A percentile compares a stretch with the other conserved stretches of the same genome.
Conservation (phyloP, 2,888 invertebrate genomes). For the Plebejus anna region DNA sequence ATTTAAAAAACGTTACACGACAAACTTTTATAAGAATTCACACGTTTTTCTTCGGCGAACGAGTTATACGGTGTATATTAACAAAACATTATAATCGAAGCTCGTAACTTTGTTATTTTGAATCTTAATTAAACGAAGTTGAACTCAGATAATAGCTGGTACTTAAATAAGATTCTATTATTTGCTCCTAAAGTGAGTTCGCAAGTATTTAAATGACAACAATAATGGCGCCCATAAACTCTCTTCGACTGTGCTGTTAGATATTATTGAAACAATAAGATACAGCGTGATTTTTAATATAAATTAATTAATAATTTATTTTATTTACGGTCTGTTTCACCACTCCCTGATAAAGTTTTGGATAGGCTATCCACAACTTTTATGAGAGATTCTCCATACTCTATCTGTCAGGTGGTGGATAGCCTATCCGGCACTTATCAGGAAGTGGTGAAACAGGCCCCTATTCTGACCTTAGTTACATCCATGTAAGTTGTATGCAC, state of each 20-base stretch:
- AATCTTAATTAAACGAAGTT: constrained; percentile 13
- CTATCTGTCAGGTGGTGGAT: too few relatives aligned
- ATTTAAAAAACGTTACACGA: too few relatives aligned
- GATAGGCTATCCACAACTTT: too few relatives aligned
- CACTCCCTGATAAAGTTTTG: too few relatives aligned
- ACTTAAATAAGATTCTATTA: constrained; percentile 13
- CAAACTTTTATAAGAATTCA: background rate
- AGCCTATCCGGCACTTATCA: too few relatives aligned
- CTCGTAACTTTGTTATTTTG: background rate
- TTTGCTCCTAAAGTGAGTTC: constrained; percentile 7
- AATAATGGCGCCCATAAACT: background rate
- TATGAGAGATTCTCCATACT: too few relatives aligned
- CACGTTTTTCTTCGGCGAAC: background rate
- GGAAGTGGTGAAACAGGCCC: too few relatives aligned
- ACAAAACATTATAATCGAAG: background rate
- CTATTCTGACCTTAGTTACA: too few relatives aligned
- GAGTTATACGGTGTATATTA: background rate
- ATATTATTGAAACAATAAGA: background rate
- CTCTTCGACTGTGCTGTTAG: background rate
- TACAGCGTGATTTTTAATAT: background rate
- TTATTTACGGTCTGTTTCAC: too few relatives aligned
- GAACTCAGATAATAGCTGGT: constrained; percentile 6
- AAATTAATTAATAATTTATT: background rate
- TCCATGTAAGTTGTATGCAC: too few relatives aligned
- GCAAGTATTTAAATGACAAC: constrained; percentile 17